Evolutionary conservation across 2,888 invertebrate genomes (phyloP).

Genomic region (Megaustenia siamemsis): DNA sequence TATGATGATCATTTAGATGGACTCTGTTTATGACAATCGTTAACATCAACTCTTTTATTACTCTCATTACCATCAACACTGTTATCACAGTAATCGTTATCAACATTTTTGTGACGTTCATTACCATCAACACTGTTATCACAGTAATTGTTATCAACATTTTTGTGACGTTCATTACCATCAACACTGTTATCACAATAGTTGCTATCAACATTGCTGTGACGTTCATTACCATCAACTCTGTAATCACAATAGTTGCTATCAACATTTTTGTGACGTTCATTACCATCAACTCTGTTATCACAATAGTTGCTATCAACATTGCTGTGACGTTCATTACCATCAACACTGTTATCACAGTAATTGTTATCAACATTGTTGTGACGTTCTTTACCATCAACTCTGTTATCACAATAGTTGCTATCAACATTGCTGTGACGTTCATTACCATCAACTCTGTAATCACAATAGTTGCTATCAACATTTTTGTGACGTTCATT

Average conservation of each 20-base stretch:
- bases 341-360: too few relatives aligned
- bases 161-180: neutral
- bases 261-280: slow-evolving; percentile 53
- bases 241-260: slow-evolving; percentile 10
- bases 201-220: too few relatives aligned
- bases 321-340: slow-evolving; percentile 28
- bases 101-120: neutral
- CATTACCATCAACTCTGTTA: too few relatives aligned
- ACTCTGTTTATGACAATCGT: too few relatives aligned
- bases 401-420: too few relatives aligned
- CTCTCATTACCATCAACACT: neutral
- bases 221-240: too few relatives aligned
- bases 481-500: too few relatives aligned
- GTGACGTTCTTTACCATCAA: slow-evolving; percentile 46
- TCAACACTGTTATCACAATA: too few relatives aligned
- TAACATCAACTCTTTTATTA: neutral
- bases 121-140: slow-evolving; percentile 47
- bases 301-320: slow-evolving; percentile 49
- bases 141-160: neutral
- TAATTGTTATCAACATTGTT: slow-evolving; percentile 48
- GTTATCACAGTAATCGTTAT: neutral
- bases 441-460: slow-evolving; percentile 7
- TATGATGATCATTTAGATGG: neutral
- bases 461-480: slow-evolving; percentile 6
- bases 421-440: neutral